phyloP scores from a whole-genome alignment of 2,113 vertebrate species.

The Embiotoca jacksoni region DNA sequence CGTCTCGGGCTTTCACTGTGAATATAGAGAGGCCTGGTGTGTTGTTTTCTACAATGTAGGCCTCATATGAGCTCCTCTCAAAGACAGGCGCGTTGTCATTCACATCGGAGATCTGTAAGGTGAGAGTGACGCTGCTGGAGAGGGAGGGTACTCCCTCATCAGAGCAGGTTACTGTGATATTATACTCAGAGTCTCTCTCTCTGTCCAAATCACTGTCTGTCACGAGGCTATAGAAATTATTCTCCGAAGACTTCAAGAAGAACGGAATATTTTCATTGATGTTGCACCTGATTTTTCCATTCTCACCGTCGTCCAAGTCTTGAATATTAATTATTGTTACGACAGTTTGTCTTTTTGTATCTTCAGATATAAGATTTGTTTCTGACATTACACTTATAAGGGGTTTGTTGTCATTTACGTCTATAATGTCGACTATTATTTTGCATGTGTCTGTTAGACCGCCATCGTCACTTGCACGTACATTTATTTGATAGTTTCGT shows the following conservation, averaged over 20 bases:
- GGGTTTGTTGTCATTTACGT: constrained; percentile 85
- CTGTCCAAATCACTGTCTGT: too few species aligned
- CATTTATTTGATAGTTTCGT: constrained; percentile 71
- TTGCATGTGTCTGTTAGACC: constrained; percentile 76
- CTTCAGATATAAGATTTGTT: constrained; percentile 68
- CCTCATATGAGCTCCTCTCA: too few species aligned
- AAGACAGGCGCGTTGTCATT: constrained; percentile 57
- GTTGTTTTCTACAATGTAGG: too few species aligned
- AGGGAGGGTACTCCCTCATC: constrained; percentile 58
- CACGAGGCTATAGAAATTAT: constrained; percentile 70
- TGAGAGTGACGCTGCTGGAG: constrained; percentile 48
- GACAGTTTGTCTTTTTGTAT: constrained; percentile 53
- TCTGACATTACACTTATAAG: constrained; percentile 76
- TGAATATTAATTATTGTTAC: constrained; percentile 72
- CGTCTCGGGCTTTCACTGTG: too few species aligned
- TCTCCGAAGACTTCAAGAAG: constrained; percentile 68
- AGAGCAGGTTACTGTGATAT: too few species aligned
- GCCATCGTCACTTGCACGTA: constrained; percentile 83
- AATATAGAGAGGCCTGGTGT: too few species aligned
- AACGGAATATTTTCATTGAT: constrained; percentile 57
- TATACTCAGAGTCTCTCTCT: too few species aligned
- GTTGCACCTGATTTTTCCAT: constrained; percentile 57
- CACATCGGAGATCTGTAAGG: constrained; percentile 37
- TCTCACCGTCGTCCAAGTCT: constrained; percentile 68
- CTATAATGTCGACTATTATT: constrained; percentile 81